phyloP scores from a whole-genome alignment of 2,797 vertebrate species.

The Ataeniobius toweri region DNA sequence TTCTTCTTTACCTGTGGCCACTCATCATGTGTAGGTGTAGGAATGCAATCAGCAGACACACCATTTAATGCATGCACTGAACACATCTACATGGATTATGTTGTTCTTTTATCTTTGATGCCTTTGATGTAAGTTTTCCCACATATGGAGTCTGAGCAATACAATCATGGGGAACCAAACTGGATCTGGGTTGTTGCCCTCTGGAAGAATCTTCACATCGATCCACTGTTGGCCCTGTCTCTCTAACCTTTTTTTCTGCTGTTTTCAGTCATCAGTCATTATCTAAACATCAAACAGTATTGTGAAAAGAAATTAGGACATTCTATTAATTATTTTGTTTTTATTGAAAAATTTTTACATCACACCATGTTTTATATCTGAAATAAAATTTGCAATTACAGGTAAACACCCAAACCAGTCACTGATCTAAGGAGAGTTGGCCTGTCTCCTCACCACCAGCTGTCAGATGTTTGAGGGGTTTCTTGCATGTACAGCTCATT shows the following conservation, averaged over 20 bases:
- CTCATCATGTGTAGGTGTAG: conserved; percentile 20
- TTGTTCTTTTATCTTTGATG: conserved; percentile 71
- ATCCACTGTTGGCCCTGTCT: conserved; percentile 42
- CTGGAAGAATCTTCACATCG: conserved; percentile 50
- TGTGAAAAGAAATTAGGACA: no score
- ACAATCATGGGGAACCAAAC: conserved; percentile 62
- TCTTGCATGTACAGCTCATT: no score
- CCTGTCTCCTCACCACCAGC: no score
- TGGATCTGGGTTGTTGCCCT: conserved; percentile 51
- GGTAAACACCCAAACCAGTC: no score
- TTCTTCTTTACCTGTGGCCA: conserved; percentile 43
- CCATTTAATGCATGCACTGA: conserved; percentile 60
- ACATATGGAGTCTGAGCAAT: conserved; percentile 55
- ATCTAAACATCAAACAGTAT: background rate
- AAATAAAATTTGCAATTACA: no score
- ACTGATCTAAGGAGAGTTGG: no score
- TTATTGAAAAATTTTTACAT: no score
- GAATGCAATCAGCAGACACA: conserved; percentile 39
- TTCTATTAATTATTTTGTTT: no score
- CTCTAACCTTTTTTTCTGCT: conserved; percentile 16
- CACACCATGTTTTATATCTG: no score
- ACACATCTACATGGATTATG: conserved; percentile 55
- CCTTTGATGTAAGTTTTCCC: conserved; percentile 72
- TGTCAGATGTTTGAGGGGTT: no score
- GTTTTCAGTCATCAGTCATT: no score